Base-by-base conservation (phyloP, 2,888 invertebrate species). In the Diachrysia chrysitis region DNA sequence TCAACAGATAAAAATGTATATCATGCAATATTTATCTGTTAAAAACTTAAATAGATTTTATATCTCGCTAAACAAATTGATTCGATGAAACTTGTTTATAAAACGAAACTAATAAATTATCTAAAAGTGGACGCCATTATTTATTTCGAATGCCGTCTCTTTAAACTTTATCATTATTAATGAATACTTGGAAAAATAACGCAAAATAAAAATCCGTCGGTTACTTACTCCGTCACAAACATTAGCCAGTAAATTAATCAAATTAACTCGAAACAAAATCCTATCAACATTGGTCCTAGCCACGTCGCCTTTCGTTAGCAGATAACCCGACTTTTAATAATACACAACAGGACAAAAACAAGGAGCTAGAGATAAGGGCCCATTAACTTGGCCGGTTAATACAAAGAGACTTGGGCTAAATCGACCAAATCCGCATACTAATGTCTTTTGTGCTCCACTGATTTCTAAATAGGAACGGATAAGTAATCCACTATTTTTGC, bases 341-440 rank as follows among this genome's bases (percentile, higher is more conserved):
- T 86, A 85, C 81, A 89, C 86, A 86, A 89, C 86, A 87, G 89
- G 90, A 92, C 89, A 91, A 91, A 86, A 89, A 87, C 86, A 87
- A 89, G 87, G 69, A 88, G 87, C 85, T 73, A 63, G 42, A 86
- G 95, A 95, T 94, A 95, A 92, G 85, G 70, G 17, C 84, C 85
- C 92, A 92, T 93, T 93, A 93, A 93, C 90, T 92, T 89, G 81
- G 86, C 84, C 83, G 86, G 88, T 89, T 93, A 93, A 93, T 92
- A 90, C 87, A 86, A 89, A 80, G 85, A 86, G 92, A 91, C 92
- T 81, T 71, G 76, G 85, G 89, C 87, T 89, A 90, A 90, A 92
- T 90, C 82, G 87, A 87, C 85, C 85, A 87, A 83, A 85, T 77
- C 74, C 73, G 76, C 78, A 75, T 72, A 73, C 67, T 78, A 82